Evolutionary conservation across 1,140 invertebrate species (phyloP).

Genomic region (Drosophila kanapiae): DNA sequence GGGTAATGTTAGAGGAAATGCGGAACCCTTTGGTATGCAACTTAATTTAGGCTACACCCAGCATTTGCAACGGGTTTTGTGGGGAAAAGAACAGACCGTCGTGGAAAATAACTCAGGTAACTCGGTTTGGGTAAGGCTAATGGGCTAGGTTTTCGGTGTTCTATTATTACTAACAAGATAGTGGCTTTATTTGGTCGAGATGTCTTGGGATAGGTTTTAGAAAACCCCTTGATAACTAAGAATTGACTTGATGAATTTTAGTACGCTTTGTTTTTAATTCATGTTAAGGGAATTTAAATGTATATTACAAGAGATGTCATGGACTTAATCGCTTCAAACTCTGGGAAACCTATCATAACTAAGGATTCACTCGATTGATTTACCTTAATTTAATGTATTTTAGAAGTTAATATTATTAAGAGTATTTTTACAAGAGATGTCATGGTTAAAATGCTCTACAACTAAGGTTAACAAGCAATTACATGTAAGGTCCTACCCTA

Average conservation of each 20-base stretch:
- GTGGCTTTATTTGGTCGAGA: background rate
- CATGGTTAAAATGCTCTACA: too few relatives aligned
- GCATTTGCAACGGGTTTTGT: background rate
- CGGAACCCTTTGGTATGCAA: constrained; percentile 21
- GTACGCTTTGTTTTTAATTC: background rate
- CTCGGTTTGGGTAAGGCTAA: background rate
- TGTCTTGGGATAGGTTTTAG: background rate
- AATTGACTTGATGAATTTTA: background rate
- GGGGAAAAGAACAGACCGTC: background rate
- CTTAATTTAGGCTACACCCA: constrained; percentile 9
- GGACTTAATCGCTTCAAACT: background rate
- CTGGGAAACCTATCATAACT: background rate
- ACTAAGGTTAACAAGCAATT: background rate
- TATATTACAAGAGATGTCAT: background rate
- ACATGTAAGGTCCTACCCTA: background rate
- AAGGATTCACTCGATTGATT: accelerated
- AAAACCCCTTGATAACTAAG: background rate
- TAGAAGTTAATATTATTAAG: background rate
- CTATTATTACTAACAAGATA: background rate
- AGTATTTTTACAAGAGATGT: background rate
- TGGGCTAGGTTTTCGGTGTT: background rate
- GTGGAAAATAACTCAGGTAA: background rate
- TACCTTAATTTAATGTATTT: accelerated
- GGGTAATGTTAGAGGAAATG: constrained; percentile 21
- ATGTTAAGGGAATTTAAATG: background rate